Conservation (phyloP, 2,113 vertebrate genomes). For the Lanius ludovicianus region DNA sequence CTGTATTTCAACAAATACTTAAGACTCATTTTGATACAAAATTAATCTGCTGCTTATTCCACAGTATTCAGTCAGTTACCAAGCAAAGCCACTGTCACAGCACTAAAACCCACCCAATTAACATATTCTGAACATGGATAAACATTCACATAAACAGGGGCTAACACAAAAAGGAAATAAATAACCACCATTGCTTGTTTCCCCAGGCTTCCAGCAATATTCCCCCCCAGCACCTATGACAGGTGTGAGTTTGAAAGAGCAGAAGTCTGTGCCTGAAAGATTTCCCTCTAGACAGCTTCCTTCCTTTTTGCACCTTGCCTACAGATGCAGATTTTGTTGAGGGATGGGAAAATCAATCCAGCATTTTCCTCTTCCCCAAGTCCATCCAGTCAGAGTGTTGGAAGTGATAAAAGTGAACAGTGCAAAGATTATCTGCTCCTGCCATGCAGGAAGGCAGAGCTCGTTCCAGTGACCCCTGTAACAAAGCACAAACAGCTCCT, state of each 20-base stretch:
- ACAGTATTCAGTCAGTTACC: neutral
- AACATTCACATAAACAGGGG: constrained; percentile 34
- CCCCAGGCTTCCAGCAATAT: neutral
- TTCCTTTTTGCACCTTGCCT: neutral
- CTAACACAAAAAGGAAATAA: constrained; percentile 15
- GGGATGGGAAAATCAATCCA: neutral
- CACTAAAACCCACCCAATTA: neutral
- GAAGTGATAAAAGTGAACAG: constrained; percentile 9
- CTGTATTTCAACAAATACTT: constrained; percentile 63
- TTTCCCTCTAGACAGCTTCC: neutral
- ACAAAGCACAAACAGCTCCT: constrained; percentile 2
- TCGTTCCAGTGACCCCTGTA: neutral
- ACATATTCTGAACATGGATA: neutral
- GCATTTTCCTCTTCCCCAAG: neutral
- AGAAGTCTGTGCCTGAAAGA: neutral
- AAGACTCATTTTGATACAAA: constrained; percentile 52
- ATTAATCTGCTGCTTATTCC: constrained; percentile 1
- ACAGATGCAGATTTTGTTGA: neutral
- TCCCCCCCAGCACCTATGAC: neutral
- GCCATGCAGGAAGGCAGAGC: neutral
- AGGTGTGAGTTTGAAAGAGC: neutral
- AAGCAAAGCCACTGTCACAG: constrained; percentile 15
- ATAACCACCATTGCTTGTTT: neutral
- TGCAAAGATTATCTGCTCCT: constrained; percentile 18
- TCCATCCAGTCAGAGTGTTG: neutral